Evolutionary conservation across 1,140 invertebrate species (phyloP).

Genomic region (Bombus superbus): DNA sequence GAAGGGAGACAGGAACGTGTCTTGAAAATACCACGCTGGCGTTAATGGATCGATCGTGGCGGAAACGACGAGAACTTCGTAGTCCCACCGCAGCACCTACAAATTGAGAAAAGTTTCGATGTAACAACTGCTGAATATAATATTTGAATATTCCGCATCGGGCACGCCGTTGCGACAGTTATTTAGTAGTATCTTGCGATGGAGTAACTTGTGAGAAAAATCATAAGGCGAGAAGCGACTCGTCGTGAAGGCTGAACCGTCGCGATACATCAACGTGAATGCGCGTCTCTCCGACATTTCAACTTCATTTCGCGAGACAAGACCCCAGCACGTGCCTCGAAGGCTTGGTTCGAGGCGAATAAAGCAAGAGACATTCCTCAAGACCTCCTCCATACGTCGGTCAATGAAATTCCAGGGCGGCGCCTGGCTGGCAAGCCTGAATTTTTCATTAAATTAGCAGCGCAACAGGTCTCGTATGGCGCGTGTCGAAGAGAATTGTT

Average conservation of each 20-base stretch:
- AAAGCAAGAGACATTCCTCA: constrained; percentile 29
- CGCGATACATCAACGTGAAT: too few relatives aligned
- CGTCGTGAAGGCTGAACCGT: neutral
- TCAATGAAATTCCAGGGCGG: constrained; percentile 28
- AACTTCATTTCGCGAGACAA: constrained; percentile 1
- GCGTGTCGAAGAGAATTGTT: constrained; percentile 71
- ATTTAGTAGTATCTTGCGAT: neutral
- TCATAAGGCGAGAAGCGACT: neutral
- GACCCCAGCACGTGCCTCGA: neutral
- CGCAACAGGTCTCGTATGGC: constrained; percentile 70
- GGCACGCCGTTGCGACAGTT: neutral
- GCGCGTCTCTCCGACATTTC: neutral
- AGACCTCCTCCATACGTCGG: constrained; percentile 22
- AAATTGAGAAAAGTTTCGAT: neutral
- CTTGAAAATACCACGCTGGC: too few relatives aligned
- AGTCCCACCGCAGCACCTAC: neutral
- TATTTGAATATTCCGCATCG: too few relatives aligned
- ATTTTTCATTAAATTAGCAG: constrained; percentile 72
- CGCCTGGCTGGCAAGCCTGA: constrained; percentile 23
- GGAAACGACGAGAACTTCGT: neutral
- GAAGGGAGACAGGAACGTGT: neutral
- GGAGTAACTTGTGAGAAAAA: neutral
- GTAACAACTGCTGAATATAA: neutral
- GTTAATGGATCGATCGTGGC: neutral
- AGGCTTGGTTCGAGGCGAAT: constrained; percentile 2